Conservation (phyloP, 2,113 vertebrate genomes). For the Hydrochoerus hydrochaeris region DNA sequence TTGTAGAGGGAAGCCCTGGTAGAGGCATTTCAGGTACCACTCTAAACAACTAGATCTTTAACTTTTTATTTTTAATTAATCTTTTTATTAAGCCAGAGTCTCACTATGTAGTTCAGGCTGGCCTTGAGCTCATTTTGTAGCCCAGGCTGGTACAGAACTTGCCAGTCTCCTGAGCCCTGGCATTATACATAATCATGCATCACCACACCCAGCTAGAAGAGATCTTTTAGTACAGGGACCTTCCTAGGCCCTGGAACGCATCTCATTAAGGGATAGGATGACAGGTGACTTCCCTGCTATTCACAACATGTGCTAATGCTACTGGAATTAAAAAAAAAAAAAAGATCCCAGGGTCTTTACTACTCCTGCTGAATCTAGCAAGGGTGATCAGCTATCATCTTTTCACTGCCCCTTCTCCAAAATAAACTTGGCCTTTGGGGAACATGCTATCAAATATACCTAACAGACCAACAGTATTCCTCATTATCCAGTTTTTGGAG, state of each 20-base stretch:
- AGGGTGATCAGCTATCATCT: not conserved
- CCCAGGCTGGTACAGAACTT: not conserved
- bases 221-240: not conserved
- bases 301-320: not conserved
- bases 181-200: not conserved
- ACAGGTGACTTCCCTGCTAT: not conserved
- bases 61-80: not conserved
- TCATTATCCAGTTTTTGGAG: slow-evolving; percentile 11
- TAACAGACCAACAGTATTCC: not conserved
- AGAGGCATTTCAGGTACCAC: not conserved
- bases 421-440: slow-evolving; percentile 21
- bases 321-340: not conserved
- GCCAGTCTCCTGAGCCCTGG: not conserved
- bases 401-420: not conserved
- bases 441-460: slow-evolving; percentile 40
- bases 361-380: no score
- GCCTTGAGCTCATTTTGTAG: not conserved
- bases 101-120: not conserved
- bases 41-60: not conserved
- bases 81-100: not conserved
- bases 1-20: not conserved
- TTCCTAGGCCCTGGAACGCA: not conserved
- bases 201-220: not conserved
- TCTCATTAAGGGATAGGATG: not conserved
- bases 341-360: not conserved